These are phyloP conservation scores for Caenorhabditis briggsae DNA, from an alignment of 1,140 invertebrate genomes.

Conservation along the genomic window DNA sequence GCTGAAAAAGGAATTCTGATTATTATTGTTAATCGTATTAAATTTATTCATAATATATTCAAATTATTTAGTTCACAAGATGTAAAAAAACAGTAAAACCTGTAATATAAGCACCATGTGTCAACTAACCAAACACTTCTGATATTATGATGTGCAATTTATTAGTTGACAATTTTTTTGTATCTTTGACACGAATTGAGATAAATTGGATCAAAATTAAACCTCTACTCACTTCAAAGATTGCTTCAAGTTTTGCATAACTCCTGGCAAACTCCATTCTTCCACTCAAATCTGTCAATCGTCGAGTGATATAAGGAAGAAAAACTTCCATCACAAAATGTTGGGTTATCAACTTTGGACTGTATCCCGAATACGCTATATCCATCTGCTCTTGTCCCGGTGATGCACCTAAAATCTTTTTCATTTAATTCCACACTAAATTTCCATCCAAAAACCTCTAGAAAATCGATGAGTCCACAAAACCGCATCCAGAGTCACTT, in stretches of 20 bases:
- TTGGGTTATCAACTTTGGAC: constrained; percentile 18
- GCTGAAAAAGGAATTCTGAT: constrained; percentile 25
- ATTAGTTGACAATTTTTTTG: too few relatives aligned
- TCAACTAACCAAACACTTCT: too few relatives aligned
- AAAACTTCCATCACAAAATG: constrained; percentile 58
- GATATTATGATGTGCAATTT: too few relatives aligned
- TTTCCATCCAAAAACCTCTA: not conserved
- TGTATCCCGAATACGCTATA: constrained; percentile 52
- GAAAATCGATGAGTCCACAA: constrained; percentile 47
- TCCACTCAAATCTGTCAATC: constrained; percentile 47
- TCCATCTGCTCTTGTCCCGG: constrained; percentile 59
- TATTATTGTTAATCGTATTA: too few relatives aligned
- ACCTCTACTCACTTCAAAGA: constrained; percentile 30
- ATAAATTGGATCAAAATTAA: not conserved
- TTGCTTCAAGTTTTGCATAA: constrained; percentile 30
- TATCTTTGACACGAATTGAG: too few relatives aligned
- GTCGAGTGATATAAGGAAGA: constrained; percentile 49
- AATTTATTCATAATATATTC: too few relatives aligned
- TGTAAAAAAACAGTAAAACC: too few relatives aligned
- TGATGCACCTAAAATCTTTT: constrained; percentile 21
- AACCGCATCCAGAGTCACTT: constrained; percentile 51
- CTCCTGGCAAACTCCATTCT: not conserved
- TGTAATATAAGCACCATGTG: not conserved
- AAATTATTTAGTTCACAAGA: too few relatives aligned
- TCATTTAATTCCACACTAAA: not conserved